Evolutionary conservation across 2,113 vertebrate species (phyloP).

Genomic region (Dendrocopos noguchii): DNA sequence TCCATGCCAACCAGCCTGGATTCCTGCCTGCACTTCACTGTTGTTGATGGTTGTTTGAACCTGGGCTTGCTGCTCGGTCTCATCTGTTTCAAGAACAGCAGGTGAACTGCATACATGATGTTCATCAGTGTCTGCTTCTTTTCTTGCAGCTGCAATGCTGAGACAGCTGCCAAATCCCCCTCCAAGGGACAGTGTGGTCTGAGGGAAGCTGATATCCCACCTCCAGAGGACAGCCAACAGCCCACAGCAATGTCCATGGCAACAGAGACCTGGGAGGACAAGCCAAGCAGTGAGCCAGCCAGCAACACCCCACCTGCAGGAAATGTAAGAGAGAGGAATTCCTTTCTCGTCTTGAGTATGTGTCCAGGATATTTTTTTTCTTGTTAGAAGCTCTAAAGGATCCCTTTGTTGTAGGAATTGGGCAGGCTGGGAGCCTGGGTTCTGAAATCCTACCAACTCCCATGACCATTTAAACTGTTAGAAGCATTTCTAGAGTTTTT

Average conservation of each 20-base stretch:
- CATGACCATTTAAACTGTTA: not conserved
- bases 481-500: not conserved
- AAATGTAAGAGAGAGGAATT: conserved; percentile 78
- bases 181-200: conserved; percentile 80
- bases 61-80: not conserved
- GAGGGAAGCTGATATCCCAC: conserved; percentile 77
- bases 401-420: not conserved
- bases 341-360: not conserved
- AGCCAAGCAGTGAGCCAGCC: conserved; percentile 71
- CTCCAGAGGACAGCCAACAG: conserved; percentile 74
- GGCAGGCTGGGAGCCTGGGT: not conserved
- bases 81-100: not conserved
- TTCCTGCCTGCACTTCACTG: not conserved
- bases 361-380: not conserved
- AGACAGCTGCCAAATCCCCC: conserved; percentile 76
- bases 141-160: conserved; percentile 87
- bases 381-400: not conserved
- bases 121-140: conserved; percentile 43
- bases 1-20: not conserved
- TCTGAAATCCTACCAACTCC: not conserved
- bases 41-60: not conserved
- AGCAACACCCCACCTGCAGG: conserved; percentile 71
- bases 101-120: not conserved
- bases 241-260: conserved; percentile 82
- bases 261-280: conserved; percentile 78